Base-by-base conservation (phyloP, 2,797 vertebrate genomes). In the Choloepus didactylus region DNA sequence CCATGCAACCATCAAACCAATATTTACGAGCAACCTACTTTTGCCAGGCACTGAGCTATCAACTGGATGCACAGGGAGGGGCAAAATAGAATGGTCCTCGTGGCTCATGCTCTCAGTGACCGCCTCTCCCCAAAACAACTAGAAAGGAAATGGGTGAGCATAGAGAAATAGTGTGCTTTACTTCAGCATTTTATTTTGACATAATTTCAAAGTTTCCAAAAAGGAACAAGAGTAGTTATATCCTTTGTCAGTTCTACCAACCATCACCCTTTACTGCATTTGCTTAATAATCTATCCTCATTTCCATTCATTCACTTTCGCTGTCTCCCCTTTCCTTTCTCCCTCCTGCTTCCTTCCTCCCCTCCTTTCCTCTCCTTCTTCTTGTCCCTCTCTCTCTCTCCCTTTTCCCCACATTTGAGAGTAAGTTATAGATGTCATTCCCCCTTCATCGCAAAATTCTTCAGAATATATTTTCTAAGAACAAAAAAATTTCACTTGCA, bases 171-270 rank as follows among this genome's bases (percentile, higher is more conserved):
- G 15, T 2, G 5, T 27, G 25, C 8, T 60, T 66, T 64, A 46
- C 62, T 56, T n/a, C 18, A 90, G 14, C 44, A 75, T 46, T 69
- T 64, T 27, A 62, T 62, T 84, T 75, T 44, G 41, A 93, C 91
- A 66, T 49, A 21, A 54, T 27, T 59, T 86, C 59, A 44, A 69
- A 38, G 29, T 44, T 69, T 41, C 21, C 25, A 69, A 92, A 70
- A 85, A 1, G 1, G 12, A 64, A 25, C 3, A 35, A 87, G 38
- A 88, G 56, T 5, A 72, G 76, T 19, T 27, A 27, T 0, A 29
- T 16, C 62, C 29, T 94, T 87, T 67, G 16, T n/a, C 46, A 60
- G 9, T 16, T 35, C 80, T 18, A 51, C 35, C 82, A 79, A 16
- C 62, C 46, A 27, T 18, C 51, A 51, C 23, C 56, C 29, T 31